Conservation (phyloP, 2,888 invertebrate genomes). For the Erebia palarica region DNA sequence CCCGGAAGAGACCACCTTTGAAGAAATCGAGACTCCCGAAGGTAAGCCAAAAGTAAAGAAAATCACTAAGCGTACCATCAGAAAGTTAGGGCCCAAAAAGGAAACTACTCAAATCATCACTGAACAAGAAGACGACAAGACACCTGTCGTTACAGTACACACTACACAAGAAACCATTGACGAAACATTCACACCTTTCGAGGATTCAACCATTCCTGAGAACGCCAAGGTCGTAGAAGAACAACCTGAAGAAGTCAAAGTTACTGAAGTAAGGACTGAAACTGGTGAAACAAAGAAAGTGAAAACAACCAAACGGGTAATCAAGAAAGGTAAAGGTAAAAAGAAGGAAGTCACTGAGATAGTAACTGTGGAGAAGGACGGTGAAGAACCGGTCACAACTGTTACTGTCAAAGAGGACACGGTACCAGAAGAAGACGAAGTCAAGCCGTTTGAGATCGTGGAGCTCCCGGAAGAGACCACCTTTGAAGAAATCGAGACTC, state of each 20-base stretch:
- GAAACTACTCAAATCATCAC: conserved; percentile 40
- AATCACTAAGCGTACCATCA: conserved; percentile 43
- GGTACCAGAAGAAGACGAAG: background rate
- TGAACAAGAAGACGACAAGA: conserved; percentile 28
- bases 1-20: conserved; percentile 43
- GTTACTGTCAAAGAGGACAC: too few species aligned
- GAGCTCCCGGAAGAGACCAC: background rate
- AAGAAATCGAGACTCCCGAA: conserved; percentile 54
- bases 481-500: background rate
- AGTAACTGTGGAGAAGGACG: conserved; percentile 2
- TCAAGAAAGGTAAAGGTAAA: conserved; percentile 4
- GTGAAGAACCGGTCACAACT: conserved; percentile 46
- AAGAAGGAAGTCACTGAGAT: conserved; percentile 13
- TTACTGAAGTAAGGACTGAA: conserved; percentile 59
- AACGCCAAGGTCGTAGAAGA: conserved; percentile 23
- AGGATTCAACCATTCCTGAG: conserved; percentile 31
- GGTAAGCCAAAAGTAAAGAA: conserved; percentile 52
- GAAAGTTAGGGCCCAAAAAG: conserved; percentile 52
- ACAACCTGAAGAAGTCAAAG: conserved; percentile 48
- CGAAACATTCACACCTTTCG: conserved; percentile 44
- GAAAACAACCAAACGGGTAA: conserved; percentile 4
- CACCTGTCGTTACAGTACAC: conserved; percentile 44
- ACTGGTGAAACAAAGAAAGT: conserved; percentile 48
- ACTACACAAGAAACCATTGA: conserved; percentile 38
- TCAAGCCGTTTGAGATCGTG: background rate